Conservation (phyloP, 2,888 invertebrate genomes). For the Rhamnusium bicolor region DNA sequence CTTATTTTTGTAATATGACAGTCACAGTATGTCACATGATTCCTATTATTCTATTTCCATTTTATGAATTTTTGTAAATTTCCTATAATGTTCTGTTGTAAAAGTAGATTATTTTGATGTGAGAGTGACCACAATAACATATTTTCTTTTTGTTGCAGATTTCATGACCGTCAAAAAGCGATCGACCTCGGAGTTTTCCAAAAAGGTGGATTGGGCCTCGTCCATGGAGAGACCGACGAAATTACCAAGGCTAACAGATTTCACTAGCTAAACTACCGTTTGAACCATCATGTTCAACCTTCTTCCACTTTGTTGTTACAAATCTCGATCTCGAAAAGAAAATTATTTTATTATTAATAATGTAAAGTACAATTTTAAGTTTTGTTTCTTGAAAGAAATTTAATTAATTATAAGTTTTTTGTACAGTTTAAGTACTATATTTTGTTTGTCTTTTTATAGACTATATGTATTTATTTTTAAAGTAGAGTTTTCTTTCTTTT, state of each 20-base stretch:
- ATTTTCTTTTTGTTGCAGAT: conserved; percentile 74
- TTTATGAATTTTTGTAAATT: background rate
- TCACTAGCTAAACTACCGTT: conserved; percentile 42
- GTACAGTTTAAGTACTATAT: conserved; percentile 61
- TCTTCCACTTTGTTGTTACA: conserved; percentile 60
- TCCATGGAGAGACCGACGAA: conserved; percentile 70
- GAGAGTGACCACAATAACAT: background rate
- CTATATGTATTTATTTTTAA: conserved; percentile 59
- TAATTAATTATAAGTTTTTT: conserved; percentile 59
- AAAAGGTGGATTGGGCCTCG: conserved; percentile 42
- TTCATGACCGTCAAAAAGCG: conserved; percentile 79
- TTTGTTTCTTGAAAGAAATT: conserved; percentile 61
- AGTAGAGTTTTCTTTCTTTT: conserved; percentile 59
- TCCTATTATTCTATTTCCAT: too few relatives aligned
- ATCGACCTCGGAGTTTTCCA: conserved; percentile 71
- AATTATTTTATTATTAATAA: conserved; percentile 57
- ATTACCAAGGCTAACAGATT: conserved; percentile 68
- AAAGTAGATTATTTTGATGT: background rate
- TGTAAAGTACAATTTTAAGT: conserved; percentile 62
- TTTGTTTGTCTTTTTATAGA: conserved; percentile 61
- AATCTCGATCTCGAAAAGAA: conserved; percentile 61
- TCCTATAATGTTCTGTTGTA: background rate
- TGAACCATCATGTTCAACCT: conserved; percentile 43
- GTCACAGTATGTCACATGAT: too few relatives aligned
- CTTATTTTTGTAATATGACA: too few relatives aligned